Conservation (phyloP, 2,113 vertebrate species). For the Telmatochromis sp. region DNA sequence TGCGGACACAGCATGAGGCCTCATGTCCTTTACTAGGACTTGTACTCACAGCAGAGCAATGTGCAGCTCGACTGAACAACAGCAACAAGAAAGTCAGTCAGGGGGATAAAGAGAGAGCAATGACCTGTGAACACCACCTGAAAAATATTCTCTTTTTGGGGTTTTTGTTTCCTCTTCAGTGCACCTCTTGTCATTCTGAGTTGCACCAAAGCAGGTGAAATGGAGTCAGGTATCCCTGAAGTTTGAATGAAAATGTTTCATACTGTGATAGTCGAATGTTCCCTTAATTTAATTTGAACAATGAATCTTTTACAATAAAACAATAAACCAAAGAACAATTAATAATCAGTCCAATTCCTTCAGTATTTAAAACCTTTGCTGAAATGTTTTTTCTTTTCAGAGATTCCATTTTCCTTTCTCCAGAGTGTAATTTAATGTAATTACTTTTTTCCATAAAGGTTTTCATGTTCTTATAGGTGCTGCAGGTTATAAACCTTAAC, state of each 20-base stretch:
- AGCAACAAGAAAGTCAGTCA: neutral
- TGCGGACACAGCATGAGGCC: rapidly evolving
- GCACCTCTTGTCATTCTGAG: rapidly evolving
- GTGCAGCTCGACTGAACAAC: neutral
- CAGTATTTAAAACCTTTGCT: neutral
- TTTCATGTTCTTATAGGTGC: neutral
- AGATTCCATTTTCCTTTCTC: rapidly evolving
- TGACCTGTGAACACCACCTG: neutral
- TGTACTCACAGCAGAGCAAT: neutral
- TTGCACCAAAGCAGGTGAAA: rapidly evolving
- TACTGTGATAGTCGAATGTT: rapidly evolving
- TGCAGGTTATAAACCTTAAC: neutral
- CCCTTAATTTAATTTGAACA: neutral
- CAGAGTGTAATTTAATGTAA: neutral
- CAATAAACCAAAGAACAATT: neutral
- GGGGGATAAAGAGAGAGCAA: neutral
- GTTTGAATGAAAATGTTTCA: neutral
- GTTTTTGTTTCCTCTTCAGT: neutral
- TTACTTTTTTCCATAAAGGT: neutral
- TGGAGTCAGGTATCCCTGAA: neutral
- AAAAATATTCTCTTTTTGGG: rapidly evolving
- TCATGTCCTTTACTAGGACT: neutral
- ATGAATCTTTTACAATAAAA: neutral
- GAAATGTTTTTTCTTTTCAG: neutral
- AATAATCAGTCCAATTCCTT: neutral